Evolutionary conservation across 1,140 invertebrate species (phyloP).

Genomic region (Aleiodes sp.): DNA sequence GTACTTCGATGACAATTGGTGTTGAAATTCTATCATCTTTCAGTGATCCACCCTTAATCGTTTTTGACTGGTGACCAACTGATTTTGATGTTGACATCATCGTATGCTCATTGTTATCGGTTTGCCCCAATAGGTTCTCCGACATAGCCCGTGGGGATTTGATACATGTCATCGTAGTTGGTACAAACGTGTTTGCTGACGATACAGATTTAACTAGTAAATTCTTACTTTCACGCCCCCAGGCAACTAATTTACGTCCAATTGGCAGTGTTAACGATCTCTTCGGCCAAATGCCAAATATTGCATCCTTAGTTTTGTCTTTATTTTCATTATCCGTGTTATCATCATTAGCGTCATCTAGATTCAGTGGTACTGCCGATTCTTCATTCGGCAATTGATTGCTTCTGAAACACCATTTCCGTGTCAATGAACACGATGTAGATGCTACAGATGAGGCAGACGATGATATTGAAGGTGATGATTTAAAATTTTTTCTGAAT

Average conservation of each 20-base stretch:
- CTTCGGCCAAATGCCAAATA: slow-evolving; percentile 31
- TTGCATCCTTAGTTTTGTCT: not conserved
- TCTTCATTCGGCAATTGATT: slow-evolving; percentile 6
- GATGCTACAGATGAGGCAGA: slow-evolving; percentile 31
- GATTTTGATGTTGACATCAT: slow-evolving; percentile 32
- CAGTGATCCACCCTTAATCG: slow-evolving; percentile 52
- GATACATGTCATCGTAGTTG: slow-evolving; percentile 61
- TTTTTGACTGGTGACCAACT: not conserved
- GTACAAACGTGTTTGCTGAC: slow-evolving; percentile 57
- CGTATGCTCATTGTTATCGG: slow-evolving; percentile 29
- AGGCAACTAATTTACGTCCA: slow-evolving; percentile 21
- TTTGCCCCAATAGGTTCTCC: slow-evolving; percentile 62
- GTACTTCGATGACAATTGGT: slow-evolving; percentile 25
- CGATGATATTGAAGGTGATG: slow-evolving; percentile 17
- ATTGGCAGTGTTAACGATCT: slow-evolving; percentile 35
- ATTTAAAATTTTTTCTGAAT: not conserved
- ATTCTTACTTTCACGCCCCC: slow-evolving; percentile 26
- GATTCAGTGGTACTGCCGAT: slow-evolving; percentile 10
- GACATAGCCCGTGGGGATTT: slow-evolving; percentile 63
- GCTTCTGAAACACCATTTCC: slow-evolving; percentile 3
- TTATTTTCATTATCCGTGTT: slow-evolving; percentile 15
- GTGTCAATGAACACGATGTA: slow-evolving; percentile 17
- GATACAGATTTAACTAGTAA: slow-evolving; percentile 50
- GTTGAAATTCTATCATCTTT: slow-evolving; percentile 45
- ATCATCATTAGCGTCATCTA: not conserved